Conservation (phyloP, 2,797 vertebrate species). For the Corythornis leucogaster region DNA sequence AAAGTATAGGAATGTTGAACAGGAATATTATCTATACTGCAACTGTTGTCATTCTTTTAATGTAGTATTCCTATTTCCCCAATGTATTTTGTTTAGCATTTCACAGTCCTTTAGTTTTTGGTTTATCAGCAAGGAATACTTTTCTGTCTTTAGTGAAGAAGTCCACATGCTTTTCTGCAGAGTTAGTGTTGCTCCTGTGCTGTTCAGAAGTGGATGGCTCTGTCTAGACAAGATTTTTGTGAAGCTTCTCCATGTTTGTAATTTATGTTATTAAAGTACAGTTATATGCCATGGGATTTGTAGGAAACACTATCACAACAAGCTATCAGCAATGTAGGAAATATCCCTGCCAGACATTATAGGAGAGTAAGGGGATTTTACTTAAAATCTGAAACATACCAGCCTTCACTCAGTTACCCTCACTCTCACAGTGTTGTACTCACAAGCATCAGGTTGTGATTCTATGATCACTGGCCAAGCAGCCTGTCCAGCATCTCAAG, state of each 20-base stretch:
- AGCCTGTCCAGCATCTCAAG: background rate
- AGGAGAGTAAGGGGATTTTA: background rate
- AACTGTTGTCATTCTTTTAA: background rate
- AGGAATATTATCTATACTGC: background rate
- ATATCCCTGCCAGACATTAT: background rate
- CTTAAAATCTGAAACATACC: background rate
- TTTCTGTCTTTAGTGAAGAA: background rate
- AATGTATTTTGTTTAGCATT: background rate
- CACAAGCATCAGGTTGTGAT: background rate
- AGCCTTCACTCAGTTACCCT: background rate
- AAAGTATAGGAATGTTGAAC: background rate
- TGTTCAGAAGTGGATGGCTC: background rate
- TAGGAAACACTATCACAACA: background rate
- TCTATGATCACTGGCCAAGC: rapidly evolving
- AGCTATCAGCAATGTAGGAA: background rate
- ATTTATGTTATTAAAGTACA: background rate
- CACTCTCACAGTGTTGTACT: background rate
- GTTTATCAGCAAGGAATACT: background rate
- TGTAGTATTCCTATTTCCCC: background rate
- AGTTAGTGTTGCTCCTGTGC: background rate
- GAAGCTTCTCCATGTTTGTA: background rate
- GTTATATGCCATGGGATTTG: background rate
- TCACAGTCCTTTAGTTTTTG: background rate
- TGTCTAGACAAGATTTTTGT: background rate
- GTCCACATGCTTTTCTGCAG: background rate